A percentile compares a stretch with the other conserved stretches of the same genome.
These are phyloP conservation scores for Chrysolina haemoptera DNA, from an alignment of 2,888 invertebrate genomes.

Conservation along the genomic window DNA sequence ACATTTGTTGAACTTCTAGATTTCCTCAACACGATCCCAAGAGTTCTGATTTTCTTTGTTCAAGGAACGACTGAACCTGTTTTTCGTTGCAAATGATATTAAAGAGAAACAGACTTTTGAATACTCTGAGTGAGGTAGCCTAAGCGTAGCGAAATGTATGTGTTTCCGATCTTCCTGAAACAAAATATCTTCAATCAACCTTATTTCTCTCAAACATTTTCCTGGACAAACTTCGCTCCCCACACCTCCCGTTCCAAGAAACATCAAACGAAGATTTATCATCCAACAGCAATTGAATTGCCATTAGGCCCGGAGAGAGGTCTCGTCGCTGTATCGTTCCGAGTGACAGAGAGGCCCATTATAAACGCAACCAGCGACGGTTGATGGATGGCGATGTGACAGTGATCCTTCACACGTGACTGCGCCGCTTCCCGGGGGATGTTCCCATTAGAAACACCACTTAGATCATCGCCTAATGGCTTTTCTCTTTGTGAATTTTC, in stretches of 20 bases:
- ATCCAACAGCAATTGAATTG: conserved; percentile 45
- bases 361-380: conserved; percentile 37
- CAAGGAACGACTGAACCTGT: too few species aligned
- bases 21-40: too few species aligned
- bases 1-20: too few species aligned
- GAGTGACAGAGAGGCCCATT: conserved; percentile 31
- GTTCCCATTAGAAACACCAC: conserved; percentile 63
- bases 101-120: too few species aligned
- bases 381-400: conserved; percentile 66
- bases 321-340: conserved; percentile 17
- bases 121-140: too few species aligned
- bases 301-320: conserved; percentile 38
- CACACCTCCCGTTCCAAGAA: not conserved
- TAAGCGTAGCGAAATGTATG: too few species aligned
- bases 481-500: conserved; percentile 52
- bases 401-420: conserved; percentile 67
- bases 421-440: conserved; percentile 62
- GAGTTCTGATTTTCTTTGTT: too few species aligned
- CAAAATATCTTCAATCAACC: too few species aligned
- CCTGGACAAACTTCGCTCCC: not conserved
- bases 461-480: conserved; percentile 61
- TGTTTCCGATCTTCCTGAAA: too few species aligned
- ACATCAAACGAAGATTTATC: conserved; percentile 44
- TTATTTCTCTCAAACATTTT: too few species aligned
- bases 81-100: too few species aligned